Base-by-base conservation (phyloP, 2,888 invertebrate genomes). In the Drosophila mettleri region DNA sequence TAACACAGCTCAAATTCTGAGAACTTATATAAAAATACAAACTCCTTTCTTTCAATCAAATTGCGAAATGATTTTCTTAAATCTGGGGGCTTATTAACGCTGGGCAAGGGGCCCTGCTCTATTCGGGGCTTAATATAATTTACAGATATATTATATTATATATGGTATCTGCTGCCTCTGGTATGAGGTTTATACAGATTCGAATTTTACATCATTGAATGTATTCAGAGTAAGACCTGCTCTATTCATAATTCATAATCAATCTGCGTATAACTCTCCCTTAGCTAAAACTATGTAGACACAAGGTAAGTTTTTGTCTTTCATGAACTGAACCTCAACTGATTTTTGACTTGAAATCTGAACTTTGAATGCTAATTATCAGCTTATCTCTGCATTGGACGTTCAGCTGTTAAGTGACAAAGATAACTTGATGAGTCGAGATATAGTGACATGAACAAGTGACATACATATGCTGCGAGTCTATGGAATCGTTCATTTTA, bases 1-100 rank as follows among this genome's bases (percentile, higher is more conserved):
- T 72, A 79, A 85, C 80, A 82, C 82, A 82, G 82, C 86, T 82
- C 82, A 85, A 75, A 82, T 74, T 77, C 81, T 81, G 81, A 85
- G 82, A 82, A 85, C 66, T 82, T 82, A 85, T 82, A 82, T 85
- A 61, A 80, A 84, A 82, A 85, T 82, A 82, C 46, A 82, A 82
- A 78, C 74, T 82, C 86, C 80, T 85, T 80, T 85, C 86, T 82
- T 82, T 82, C 82, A 85, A 79, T 71, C 77, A 74, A 85, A 72
- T 29, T 43, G 53, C 33, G 24, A 52, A 18, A 2, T 41, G 46
- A 53, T 46, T 70, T 69, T 64, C 20, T 36, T 58, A 33, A 18
- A 18, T 38, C 8, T 38, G 29, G 41, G 41, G 41, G 41, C 22
- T n/a, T 14, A 1, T 7, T 14, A n/a, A n/a, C 12, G 20, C 12